Base-by-base conservation (phyloP, 2,888 invertebrate species). In the Megaustenia siamemsis region DNA sequence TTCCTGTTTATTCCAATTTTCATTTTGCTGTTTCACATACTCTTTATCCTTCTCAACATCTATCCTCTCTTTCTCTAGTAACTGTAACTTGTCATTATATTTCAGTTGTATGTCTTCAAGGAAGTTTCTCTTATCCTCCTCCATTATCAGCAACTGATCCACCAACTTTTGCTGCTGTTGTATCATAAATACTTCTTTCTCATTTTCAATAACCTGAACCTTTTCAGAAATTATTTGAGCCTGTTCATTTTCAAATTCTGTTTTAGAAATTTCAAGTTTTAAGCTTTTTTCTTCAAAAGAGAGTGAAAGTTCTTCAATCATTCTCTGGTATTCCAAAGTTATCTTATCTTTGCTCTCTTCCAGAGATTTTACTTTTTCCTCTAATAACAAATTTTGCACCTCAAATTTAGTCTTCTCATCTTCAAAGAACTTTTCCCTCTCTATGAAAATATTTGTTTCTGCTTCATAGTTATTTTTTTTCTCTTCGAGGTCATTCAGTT, bases 351-450 rank as follows among this genome's bases (percentile, higher is more conserved):
- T 21, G 38, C 60, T 35, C 21, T 18, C 28, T 49, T 73, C 73
- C 18, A 73, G 73, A 73, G 21, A 49, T 28, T 43, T 45, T 3
- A 49, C 32, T 21, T 73, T 73, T 18, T 49, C 4, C 6, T 49
- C 49, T 21, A 71, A 45, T n/a, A 71, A 0, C 40, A 12, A 45
- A 8, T n/a, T 45, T n/a, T 71, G n/a, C 1, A 5, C 12, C n/a
- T 71, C 71, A n/a, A 24, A n/a, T n/a, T 71, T 2, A 71, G n/a
- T 28, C 45, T 43, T 24, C 10, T 28, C 43, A 43, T 43, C 43
- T 71, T 71, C 71, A 5, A 71, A 71, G n/a, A 4, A 1, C n/a
- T n/a, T 43, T 43, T 71, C 71, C 28, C 45, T 71, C n/a, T 71
- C 71, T 43, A 5, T 71, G 35, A n/a, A 71, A n/a, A n/a, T n/a